phyloP scores from a whole-genome alignment of 2,797 vertebrate genomes.

The Myotis findleyi region DNA sequence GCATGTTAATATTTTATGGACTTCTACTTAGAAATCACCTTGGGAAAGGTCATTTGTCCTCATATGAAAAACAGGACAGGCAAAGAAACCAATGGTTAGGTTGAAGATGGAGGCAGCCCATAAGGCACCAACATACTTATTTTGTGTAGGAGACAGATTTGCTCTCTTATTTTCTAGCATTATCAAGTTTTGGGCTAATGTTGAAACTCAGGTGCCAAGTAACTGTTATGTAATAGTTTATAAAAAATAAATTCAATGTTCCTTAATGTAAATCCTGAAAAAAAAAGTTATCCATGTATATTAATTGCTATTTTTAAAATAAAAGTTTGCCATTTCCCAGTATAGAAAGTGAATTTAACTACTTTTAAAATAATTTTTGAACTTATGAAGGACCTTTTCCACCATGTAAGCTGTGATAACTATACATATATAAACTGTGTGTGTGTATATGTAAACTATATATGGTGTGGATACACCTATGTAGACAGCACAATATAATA shows the following conservation, averaged over 20 bases:
- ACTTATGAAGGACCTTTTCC: background rate
- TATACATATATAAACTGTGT: background rate
- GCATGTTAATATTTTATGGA: slow-evolving; percentile 18
- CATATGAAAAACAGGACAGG: background rate
- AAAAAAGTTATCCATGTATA: background rate
- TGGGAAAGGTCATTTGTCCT: background rate
- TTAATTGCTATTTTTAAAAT: slow-evolving; percentile 20
- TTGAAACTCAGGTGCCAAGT: background rate
- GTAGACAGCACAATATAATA: background rate
- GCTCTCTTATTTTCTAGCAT: background rate
- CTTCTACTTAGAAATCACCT: background rate
- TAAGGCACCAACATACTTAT: background rate
- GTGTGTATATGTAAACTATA: background rate
- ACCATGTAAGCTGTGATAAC: background rate
- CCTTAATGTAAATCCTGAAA: background rate
- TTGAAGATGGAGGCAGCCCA: background rate
- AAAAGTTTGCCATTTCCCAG: background rate
- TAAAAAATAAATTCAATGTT: background rate
- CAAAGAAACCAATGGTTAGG: background rate
- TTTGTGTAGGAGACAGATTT: background rate
- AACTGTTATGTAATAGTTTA: background rate
- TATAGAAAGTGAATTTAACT: background rate
- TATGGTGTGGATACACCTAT: background rate
- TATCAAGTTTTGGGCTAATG: background rate
- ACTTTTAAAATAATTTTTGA: slow-evolving; percentile 34